Percentiles rank a stretch among this genome's conserved stretches.
These are phyloP conservation scores for Carlito syrichta DNA, from an alignment of 2,113 vertebrate species.

Conservation along the genomic window DNA sequence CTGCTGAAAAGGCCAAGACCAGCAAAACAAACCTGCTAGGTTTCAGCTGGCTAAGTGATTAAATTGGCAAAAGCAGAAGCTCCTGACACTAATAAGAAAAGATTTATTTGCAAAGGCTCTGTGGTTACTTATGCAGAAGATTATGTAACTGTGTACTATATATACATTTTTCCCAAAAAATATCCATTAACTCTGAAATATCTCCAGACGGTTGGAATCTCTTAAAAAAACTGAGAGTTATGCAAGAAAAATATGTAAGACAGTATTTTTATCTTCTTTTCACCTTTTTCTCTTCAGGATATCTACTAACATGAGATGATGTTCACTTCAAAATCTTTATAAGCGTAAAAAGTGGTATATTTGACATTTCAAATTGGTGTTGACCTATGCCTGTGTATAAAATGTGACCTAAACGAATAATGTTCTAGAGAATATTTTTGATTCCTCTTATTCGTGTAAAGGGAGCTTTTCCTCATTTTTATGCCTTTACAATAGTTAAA, in stretches of 20 bases:
- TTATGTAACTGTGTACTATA: conserved; percentile 35
- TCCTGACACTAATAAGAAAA: conserved; percentile 71
- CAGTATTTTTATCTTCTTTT: conserved; percentile 63
- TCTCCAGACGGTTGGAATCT: conserved; percentile 44
- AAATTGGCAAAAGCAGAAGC: conserved; percentile 59
- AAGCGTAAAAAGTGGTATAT: conserved; percentile 49
- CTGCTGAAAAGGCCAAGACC: conserved; percentile 38
- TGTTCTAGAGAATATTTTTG: background rate
- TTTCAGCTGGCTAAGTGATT: conserved; percentile 63
- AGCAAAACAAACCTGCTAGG: conserved; percentile 39
- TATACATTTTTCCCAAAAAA: conserved; percentile 45
- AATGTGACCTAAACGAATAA: background rate
- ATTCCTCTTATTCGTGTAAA: conserved; percentile 45
- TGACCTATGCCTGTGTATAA: conserved; percentile 42
- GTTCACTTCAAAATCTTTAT: conserved; percentile 54
- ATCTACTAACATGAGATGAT: background rate
- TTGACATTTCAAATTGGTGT: conserved; percentile 68
- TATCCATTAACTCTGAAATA: conserved; percentile 63
- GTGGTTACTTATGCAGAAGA: conserved; percentile 40
- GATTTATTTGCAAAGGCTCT: conserved; percentile 67
- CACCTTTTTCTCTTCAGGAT: conserved; percentile 64
- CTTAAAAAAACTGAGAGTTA: conserved; percentile 61
- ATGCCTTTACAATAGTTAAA: background rate
- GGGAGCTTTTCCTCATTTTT: conserved; percentile 35
- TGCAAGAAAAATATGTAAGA: conserved; percentile 30